Percentiles rank a stretch among this genome's conserved stretches.
These are phyloP conservation scores for Oncorhynchus kisutch DNA, from an alignment of 2,113 vertebrate species.

Conservation along the genomic window DNA sequence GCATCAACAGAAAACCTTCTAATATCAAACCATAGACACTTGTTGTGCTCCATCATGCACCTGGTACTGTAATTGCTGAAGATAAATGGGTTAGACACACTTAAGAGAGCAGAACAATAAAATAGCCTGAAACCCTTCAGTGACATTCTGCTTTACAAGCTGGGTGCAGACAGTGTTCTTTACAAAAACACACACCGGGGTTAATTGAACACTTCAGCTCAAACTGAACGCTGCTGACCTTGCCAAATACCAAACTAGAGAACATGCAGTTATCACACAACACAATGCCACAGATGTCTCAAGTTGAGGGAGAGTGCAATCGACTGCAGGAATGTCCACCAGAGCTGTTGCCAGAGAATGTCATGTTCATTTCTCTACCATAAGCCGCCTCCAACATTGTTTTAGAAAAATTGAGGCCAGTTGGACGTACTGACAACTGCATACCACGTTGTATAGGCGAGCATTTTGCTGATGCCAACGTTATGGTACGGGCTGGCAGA, in stretches of 20 bases:
- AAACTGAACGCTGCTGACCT: not conserved
- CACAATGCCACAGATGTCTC: no score
- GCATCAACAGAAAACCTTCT: not conserved
- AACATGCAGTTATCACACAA: no score
- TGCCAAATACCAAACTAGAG: conserved; percentile 5
- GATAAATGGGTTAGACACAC: not conserved
- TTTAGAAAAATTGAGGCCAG: no score
- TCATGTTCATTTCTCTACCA: no score
- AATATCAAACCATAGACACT: not conserved
- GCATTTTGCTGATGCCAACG: no score
- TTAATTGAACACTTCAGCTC: conserved; percentile 1
- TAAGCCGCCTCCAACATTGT: no score
- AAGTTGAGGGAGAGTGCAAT: no score
- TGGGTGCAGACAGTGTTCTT: conserved; percentile 10
- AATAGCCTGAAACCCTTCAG: not conserved
- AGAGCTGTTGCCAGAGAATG: no score
- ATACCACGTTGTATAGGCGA: no score
- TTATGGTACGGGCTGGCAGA: no score
- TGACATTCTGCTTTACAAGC: conserved; percentile 1
- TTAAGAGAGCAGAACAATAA: not conserved
- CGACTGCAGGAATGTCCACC: no score
- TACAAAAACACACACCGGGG: not conserved
- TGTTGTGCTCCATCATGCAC: not conserved
- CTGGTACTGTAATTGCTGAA: not conserved
- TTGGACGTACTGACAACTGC: no score